A percentile compares a stretch with the other conserved stretches of the same genome.
Conservation (phyloP, 2,797 vertebrate genomes). For the Dipus sagitta region DNA sequence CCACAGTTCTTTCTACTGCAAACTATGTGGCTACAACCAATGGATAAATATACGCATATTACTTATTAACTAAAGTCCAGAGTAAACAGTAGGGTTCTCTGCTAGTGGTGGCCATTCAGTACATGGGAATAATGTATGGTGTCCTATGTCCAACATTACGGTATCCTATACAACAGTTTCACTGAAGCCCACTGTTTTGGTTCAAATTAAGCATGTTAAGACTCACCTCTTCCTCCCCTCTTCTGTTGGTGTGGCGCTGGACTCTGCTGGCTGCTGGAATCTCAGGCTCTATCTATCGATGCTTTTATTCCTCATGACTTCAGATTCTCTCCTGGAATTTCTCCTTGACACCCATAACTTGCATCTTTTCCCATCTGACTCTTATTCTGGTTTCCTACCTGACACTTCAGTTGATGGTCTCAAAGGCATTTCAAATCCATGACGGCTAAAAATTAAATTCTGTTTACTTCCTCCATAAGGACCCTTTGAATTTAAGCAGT, state of each 20-base stretch:
- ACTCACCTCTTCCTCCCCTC: background rate
- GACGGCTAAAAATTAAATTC: background rate
- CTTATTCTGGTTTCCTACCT: accelerated
- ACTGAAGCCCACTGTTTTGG: background rate
- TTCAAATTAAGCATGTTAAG: background rate
- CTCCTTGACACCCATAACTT: too few species aligned
- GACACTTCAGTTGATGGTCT: background rate
- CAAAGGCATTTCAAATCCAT: background rate
- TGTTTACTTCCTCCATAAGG: background rate
- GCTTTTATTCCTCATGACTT: background rate
- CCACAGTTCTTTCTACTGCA: background rate
- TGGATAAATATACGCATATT: too few species aligned
- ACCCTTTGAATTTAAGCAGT: background rate
- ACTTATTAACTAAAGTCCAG: background rate
- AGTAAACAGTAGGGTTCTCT: background rate
- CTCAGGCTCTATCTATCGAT: too few species aligned
- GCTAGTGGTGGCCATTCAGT: accelerated
- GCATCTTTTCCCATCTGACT: background rate
- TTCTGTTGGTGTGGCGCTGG: background rate
- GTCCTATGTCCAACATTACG: too few species aligned
- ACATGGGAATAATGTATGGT: background rate
- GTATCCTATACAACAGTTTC: background rate
- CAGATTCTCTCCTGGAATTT: background rate
- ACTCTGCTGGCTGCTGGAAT: background rate
- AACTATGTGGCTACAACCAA: background rate